These are phyloP conservation scores for Cavia porcellus DNA, from an alignment of 2,113 vertebrate genomes.

Conservation along the genomic window DNA sequence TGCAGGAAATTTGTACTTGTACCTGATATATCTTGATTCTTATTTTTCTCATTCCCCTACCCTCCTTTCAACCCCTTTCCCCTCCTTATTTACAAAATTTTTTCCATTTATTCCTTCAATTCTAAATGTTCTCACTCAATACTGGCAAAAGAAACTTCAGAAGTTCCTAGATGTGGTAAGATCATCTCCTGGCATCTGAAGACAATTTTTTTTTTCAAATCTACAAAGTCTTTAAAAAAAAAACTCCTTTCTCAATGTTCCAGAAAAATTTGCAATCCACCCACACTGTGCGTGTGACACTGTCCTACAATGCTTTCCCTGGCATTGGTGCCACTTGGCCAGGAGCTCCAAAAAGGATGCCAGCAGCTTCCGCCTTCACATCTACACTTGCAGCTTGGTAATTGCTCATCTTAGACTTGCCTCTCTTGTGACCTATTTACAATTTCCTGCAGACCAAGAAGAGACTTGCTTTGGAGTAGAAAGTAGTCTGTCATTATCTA, in stretches of 20 bases:
- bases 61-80: not conserved
- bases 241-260: not conserved
- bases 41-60: not conserved
- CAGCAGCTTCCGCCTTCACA: not conserved
- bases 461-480: constrained; percentile 48
- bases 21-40: not conserved
- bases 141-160: not conserved
- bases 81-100: not conserved
- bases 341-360: not conserved
- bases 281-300: not conserved
- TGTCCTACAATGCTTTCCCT: not conserved
- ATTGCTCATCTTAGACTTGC: not conserved
- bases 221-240: not conserved
- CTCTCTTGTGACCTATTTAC: constrained; percentile 70
- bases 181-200: not conserved
- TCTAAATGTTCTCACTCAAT: not conserved
- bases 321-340: constrained; percentile 22
- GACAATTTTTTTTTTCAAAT: constrained; percentile 1
- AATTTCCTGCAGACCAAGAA: constrained; percentile 72
- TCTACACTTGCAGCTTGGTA: not conserved
- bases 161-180: not conserved
- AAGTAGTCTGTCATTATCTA: constrained; percentile 40
- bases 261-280: constrained; percentile 35
- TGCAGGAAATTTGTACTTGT: not conserved
- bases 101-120: not conserved